Percentiles rank a stretch among this genome's conserved stretches.
These are phyloP conservation scores for Mythimna albipuncta DNA, from an alignment of 2,888 invertebrate genomes.

Conservation along the genomic window DNA sequence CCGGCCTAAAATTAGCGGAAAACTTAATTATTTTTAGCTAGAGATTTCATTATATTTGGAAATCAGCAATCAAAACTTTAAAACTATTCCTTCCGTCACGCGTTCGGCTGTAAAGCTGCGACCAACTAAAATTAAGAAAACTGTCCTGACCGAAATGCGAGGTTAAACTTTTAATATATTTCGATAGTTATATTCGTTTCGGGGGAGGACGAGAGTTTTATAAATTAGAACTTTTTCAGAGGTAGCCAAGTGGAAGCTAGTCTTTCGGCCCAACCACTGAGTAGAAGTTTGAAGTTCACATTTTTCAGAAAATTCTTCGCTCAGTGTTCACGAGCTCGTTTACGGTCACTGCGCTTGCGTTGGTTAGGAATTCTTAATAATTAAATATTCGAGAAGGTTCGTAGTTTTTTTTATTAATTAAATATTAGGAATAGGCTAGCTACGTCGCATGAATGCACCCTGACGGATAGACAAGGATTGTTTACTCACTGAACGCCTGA, in stretches of 20 bases:
- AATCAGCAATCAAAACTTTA: background rate
- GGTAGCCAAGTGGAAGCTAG: constrained; percentile 5
- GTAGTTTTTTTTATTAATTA: too few relatives aligned
- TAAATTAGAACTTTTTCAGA: constrained; percentile 43
- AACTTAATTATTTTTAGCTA: background rate
- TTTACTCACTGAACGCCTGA: too few relatives aligned
- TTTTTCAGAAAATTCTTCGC: constrained; percentile 27
- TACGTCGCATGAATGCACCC: too few relatives aligned
- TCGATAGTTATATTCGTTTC: constrained; percentile 40
- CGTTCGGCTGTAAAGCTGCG: constrained; percentile 9
- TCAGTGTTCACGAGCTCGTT: constrained; percentile 6
- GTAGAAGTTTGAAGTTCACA: constrained; percentile 22
- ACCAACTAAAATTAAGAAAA: constrained; percentile 32
- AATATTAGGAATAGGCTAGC: too few relatives aligned
- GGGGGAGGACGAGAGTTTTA: constrained; percentile 28
- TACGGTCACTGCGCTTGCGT: constrained; percentile 42
- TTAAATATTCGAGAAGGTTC: background rate
- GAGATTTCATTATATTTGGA: too few relatives aligned
- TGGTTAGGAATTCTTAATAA: constrained; percentile 10
- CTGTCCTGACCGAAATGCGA: constrained; percentile 18
- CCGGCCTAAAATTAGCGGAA: background rate
- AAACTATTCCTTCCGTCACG: constrained; percentile 1
- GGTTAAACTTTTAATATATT: constrained; percentile 47
- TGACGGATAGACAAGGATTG: too few relatives aligned
- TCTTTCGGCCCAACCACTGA: constrained; percentile 3